These are phyloP conservation scores for Labeo rohita DNA, from an alignment of 2,113 vertebrate species.

Conservation along the genomic window DNA sequence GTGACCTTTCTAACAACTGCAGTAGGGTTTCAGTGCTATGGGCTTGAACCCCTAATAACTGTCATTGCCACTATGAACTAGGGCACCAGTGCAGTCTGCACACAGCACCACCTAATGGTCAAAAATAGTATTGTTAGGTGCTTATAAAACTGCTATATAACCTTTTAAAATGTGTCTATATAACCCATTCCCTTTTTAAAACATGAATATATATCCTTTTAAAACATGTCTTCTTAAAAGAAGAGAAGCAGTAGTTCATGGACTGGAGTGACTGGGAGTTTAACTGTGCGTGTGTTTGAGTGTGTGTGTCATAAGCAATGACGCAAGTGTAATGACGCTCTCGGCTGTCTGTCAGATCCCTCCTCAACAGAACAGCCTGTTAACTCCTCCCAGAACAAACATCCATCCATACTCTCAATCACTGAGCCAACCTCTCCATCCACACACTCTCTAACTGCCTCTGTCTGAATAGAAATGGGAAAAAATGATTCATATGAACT, in stretches of 20 bases:
- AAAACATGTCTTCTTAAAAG: not conserved
- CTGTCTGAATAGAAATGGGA: not conserved
- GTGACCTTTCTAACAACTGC: no score
- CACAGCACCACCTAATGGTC: not conserved
- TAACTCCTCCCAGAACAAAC: conserved; percentile 16
- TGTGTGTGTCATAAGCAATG: not conserved
- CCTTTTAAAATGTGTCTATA: no score
- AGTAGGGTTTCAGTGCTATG: no score
- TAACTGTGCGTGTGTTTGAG: not conserved
- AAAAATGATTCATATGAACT: not conserved
- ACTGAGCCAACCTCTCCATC: conserved; percentile 12
- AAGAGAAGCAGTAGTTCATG: not conserved
- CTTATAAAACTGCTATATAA: not conserved
- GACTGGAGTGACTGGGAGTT: not conserved
- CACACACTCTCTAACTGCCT: not conserved
- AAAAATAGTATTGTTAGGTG: not conserved
- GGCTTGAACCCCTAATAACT: no score
- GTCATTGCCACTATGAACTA: not conserved
- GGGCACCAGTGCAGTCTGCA: not conserved
- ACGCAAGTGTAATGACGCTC: conserved; percentile 26
- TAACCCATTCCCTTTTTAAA: not conserved
- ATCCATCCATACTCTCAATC: conserved; percentile 10
- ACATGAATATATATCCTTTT: not conserved
- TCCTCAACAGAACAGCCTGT: conserved; percentile 11
- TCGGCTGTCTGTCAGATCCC: not conserved